Base-by-base conservation (phyloP, 2,113 vertebrate species). In the Sardina pilchardus region DNA sequence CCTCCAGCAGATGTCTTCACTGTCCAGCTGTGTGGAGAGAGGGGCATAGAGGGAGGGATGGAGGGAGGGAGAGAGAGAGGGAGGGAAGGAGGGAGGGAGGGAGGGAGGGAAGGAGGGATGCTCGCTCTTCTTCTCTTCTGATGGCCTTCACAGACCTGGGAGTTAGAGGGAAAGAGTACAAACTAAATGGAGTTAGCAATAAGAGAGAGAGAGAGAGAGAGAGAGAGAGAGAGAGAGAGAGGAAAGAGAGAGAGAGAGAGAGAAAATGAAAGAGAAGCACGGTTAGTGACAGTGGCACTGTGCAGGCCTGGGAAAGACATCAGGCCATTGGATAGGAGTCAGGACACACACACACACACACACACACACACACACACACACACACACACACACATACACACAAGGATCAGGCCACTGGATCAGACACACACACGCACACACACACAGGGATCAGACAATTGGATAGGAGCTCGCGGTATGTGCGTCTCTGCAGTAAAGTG, bases 121-220 rank as follows among this genome's bases (percentile, higher is more conserved):
- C 86, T 91, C 81, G 12, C 43, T 47, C 39, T 67, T 50, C 87
- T 85, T 78, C 84, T 85, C 81, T 83, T 86, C 86, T 94, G 93
- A 94, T 95, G 89, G 90, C 89, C 88, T 94, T 94, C 93, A 88
- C 94, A 95, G 94, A 90, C 90, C 91, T 91, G 83, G 71, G 86
- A 91, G 84, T 42, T 75, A 84, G 87, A 88, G 88, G 88, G 91
- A 86, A 71, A 86, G 34, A 78, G 85, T n/a, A n/a, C n/a, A n/a
- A n/a, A n/a, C n/a, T n/a, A n/a, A n/a, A n/a, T n/a, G n/a, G n/a
- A n/a, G n/a, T n/a, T n/a, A n/a, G n/a, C n/a, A n/a, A n/a, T n/a
- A n/a, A 91, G 63, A 56, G 26, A 85, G 53, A 81, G 81, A 26
- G 26, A 71, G 63, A 71, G 63, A 71, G n/a, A 45, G 12, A 12